Conservation (phyloP, 2,113 vertebrate genomes). For the Benitochromis conjunctus region DNA sequence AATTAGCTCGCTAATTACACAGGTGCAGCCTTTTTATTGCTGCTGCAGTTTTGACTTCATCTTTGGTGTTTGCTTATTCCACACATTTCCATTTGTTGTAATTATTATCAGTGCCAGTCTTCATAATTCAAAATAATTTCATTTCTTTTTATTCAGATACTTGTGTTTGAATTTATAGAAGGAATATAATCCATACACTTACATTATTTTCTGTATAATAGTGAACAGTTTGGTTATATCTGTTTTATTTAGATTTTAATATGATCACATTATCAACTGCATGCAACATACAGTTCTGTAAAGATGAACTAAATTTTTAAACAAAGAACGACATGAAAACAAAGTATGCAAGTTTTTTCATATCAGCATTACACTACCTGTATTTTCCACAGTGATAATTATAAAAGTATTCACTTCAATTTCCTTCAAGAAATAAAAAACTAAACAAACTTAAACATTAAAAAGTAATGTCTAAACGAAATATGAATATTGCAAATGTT, state of each 20-base stretch:
- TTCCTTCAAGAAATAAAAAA: background rate
- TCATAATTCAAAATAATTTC: background rate
- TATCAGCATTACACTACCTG: background rate
- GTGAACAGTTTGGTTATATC: background rate
- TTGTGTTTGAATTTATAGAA: background rate
- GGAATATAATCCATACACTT: background rate
- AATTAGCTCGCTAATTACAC: conserved; percentile 6
- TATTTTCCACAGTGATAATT: background rate
- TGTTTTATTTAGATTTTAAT: background rate
- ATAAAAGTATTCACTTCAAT: background rate
- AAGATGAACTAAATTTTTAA: background rate
- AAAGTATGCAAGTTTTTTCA: background rate
- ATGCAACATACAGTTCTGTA: background rate
- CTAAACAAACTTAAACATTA: background rate
- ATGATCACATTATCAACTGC: background rate
- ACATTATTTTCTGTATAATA: background rate
- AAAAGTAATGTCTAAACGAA: background rate
- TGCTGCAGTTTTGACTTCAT: background rate
- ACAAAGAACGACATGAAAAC: background rate
- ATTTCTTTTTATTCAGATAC: background rate
- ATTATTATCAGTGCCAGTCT: background rate
- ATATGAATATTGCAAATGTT: background rate
- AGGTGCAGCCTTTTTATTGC: background rate
- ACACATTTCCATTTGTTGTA: background rate
- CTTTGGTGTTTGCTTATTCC: background rate